Conservation (phyloP, 2,888 invertebrate genomes). For the Gymnoscelis rufifasciata region DNA sequence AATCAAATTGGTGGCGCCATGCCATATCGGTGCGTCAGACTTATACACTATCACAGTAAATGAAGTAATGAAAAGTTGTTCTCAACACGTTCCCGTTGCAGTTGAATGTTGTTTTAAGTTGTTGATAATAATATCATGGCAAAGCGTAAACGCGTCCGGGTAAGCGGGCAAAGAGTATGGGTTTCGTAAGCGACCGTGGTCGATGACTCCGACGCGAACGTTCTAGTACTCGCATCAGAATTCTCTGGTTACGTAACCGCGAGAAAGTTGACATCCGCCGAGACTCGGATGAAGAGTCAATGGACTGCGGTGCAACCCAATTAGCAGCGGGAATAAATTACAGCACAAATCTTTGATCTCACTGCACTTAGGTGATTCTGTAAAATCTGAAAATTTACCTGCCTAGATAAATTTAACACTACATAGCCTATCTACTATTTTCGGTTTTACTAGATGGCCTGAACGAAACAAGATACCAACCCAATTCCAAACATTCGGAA, state of each 20-base stretch:
- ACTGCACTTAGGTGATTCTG: too few relatives aligned
- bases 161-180: conserved; percentile 44
- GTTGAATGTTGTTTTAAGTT: conserved; percentile 9
- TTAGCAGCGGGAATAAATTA: conserved; percentile 26
- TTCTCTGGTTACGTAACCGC: conserved; percentile 69
- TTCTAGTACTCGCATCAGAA: conserved; percentile 62
- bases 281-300: conserved; percentile 47
- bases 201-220: conserved; percentile 77
- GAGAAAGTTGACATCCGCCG: conserved; percentile 76
- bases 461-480: too few relatives aligned
- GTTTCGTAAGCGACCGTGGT: conserved; percentile 75
- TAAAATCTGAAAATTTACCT: too few relatives aligned
- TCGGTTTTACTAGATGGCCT: too few relatives aligned
- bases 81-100: not conserved
- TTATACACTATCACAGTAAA: not conserved
- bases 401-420: too few relatives aligned
- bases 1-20: too few relatives aligned
- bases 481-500: too few relatives aligned
- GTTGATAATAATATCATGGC: conserved; percentile 31
- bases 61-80: not conserved
- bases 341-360: not conserved
- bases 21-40: too few relatives aligned
- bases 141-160: conserved; percentile 44
- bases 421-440: too few relatives aligned
- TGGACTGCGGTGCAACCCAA: conserved; percentile 46